Conservation (phyloP, 2,113 vertebrate species). For the Polypterus bichir region DNA sequence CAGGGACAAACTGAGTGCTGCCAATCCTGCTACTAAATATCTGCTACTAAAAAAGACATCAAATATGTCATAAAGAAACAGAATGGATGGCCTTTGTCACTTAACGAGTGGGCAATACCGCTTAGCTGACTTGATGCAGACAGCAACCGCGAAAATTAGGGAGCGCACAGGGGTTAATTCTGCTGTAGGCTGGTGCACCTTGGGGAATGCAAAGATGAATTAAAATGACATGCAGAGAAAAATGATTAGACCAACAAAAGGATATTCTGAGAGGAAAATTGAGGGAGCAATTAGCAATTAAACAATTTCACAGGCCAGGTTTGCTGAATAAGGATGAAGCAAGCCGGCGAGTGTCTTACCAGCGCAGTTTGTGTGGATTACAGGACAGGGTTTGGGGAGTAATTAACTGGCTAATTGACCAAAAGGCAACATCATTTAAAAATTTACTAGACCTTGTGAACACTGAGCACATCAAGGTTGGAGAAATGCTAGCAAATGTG, state of each 20-base stretch:
- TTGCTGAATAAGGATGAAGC: conserved; percentile 54
- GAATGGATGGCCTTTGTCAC: conserved; percentile 29
- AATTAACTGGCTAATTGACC: conserved; percentile 62
- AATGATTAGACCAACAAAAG: conserved; percentile 31
- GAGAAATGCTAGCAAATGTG: no score
- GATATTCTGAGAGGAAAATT: conserved; percentile 41
- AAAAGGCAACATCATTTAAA: conserved; percentile 14
- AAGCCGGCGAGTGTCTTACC: conserved; percentile 25
- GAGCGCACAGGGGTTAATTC: conserved; percentile 13
- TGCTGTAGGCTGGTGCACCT: conserved; percentile 5
- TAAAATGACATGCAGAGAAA: conserved; percentile 12
- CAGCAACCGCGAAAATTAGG: background rate
- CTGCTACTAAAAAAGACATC: conserved; percentile 26
- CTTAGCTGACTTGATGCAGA: background rate
- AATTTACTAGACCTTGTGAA: no score
- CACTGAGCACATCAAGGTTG: no score
- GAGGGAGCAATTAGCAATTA: conserved; percentile 45
- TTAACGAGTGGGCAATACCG: conserved; percentile 10
- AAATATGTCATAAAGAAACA: conserved; percentile 26
- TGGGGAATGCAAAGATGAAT: background rate
- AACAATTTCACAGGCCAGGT: conserved; percentile 33
- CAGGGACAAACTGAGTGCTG: no score
- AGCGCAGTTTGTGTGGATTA: conserved; percentile 36
- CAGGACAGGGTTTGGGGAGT: conserved; percentile 52
- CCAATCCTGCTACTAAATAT: no score